Conservation (phyloP, 1,140 invertebrate species). For the Leptonema lineaticorne region DNA sequence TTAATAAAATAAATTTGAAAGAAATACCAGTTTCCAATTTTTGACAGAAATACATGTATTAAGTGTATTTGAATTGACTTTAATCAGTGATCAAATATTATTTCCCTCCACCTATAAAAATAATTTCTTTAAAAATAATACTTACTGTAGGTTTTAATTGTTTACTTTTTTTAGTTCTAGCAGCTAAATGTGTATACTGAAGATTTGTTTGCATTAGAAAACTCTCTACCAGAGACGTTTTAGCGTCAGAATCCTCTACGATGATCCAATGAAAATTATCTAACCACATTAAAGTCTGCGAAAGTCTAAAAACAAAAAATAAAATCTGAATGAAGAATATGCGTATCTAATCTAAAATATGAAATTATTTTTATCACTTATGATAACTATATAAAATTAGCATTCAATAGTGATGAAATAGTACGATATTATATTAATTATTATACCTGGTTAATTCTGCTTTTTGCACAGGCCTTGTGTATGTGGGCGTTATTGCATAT, state of each 20-base stretch:
- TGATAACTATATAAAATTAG: too few species aligned
- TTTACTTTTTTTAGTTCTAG: conserved; percentile 61
- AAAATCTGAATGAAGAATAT: too few species aligned
- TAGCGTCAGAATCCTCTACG: conserved; percentile 82
- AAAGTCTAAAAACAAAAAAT: conserved; percentile 61
- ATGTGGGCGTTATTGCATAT: conserved; percentile 93
- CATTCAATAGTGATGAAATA: too few species aligned
- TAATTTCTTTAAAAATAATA: conserved; percentile 1
- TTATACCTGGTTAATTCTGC: conserved; percentile 85
- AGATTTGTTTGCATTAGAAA: conserved; percentile 75
- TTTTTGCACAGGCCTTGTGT: conserved; percentile 86
- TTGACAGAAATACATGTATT: too few species aligned
- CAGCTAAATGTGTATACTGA: conserved; percentile 77
- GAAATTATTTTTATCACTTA: too few species aligned
- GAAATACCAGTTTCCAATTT: too few species aligned
- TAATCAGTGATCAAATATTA: too few species aligned
- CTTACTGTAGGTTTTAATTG: conserved; percentile 51
- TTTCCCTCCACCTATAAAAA: too few species aligned
- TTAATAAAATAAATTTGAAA: too few species aligned
- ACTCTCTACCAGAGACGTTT: conserved; percentile 76
- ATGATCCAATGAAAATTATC: conserved; percentile 95
- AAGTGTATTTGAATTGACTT: too few species aligned
- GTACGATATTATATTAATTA: too few species aligned
- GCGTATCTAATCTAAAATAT: too few species aligned
- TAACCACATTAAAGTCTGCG: conserved; percentile 85